Evolutionary conservation across 1,140 invertebrate genomes (phyloP).

Genomic region (Hylaeus volcanicus): DNA sequence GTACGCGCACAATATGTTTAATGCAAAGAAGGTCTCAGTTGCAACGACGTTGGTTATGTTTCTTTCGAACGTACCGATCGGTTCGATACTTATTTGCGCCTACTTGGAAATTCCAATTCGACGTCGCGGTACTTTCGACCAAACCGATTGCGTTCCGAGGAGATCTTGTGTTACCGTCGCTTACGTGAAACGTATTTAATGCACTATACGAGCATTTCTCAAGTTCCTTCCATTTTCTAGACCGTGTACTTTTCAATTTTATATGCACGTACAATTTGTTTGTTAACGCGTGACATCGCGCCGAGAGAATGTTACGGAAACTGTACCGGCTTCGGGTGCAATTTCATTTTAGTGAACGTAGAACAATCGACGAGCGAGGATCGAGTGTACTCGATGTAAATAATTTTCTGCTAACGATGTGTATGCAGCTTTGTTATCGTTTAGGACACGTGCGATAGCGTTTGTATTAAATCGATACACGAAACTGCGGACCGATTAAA

Average conservation of each 20-base stretch:
- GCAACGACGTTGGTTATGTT: neutral
- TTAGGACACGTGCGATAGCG: slow-evolving; percentile 23
- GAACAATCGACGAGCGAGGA: neutral
- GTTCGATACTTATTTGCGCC: neutral
- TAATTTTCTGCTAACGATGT: slow-evolving; percentile 3
- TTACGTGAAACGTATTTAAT: neutral
- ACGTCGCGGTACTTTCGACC: neutral
- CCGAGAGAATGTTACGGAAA: neutral
- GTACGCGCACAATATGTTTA: slow-evolving; percentile 18
- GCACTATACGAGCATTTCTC: slow-evolving; percentile 2
- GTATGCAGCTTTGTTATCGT: slow-evolving; percentile 25
- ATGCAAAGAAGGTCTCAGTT: neutral
- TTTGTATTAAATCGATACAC: neutral
- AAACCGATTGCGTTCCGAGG: neutral
- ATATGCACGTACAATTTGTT: slow-evolving; percentile 6
- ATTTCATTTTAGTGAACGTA: slow-evolving; percentile 23
- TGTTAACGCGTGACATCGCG: neutral
- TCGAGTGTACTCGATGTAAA: slow-evolving; percentile 3
- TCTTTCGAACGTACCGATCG: neutral
- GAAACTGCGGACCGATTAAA: too few relatives aligned
- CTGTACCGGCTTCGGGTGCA: slow-evolving; percentile 7
- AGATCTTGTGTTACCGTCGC: neutral
- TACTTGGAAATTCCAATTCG: neutral
- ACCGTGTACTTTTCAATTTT: slow-evolving; percentile 31
- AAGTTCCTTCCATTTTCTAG: slow-evolving; percentile 40